Conservation (phyloP, 2,113 vertebrate genomes). For the Calypte anna region DNA sequence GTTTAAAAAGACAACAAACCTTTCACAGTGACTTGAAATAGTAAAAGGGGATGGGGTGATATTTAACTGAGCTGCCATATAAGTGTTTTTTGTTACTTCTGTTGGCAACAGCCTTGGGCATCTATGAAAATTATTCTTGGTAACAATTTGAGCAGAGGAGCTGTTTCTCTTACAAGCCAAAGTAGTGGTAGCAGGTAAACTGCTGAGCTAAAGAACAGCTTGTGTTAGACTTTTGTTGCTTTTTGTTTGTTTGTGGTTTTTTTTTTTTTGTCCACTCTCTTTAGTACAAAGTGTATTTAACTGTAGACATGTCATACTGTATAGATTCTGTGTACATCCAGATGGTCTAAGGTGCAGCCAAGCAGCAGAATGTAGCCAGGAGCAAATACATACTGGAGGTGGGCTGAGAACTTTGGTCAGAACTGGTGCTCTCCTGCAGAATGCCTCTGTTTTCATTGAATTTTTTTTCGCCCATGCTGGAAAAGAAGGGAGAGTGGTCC, state of each 20-base stretch:
- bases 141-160: not conserved
- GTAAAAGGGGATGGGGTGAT: fast-evolving
- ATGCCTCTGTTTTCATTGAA: not conserved
- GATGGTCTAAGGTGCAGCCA: not conserved
- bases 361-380: not conserved
- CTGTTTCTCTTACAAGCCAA: not conserved
- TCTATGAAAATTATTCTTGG: not conserved
- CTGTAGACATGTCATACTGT: not conserved
- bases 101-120: not conserved
- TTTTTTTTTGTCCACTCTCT: not conserved
- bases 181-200: not conserved
- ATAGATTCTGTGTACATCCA: not conserved
- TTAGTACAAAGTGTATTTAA: not conserved
- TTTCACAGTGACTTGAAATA: not conserved
- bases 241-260: not conserved
- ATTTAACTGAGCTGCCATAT: not conserved
- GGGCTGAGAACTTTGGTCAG: not conserved
- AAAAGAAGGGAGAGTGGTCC: not conserved
- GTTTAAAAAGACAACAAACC: not conserved
- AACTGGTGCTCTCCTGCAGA: not conserved
- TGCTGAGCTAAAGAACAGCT: not conserved
- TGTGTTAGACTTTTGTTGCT: not conserved
- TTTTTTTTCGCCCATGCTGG: not conserved
- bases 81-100: not conserved
- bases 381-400: fast-evolving